Base-by-base conservation (phyloP, 2,797 vertebrate genomes). In the Typhlichthys subterraneus region DNA sequence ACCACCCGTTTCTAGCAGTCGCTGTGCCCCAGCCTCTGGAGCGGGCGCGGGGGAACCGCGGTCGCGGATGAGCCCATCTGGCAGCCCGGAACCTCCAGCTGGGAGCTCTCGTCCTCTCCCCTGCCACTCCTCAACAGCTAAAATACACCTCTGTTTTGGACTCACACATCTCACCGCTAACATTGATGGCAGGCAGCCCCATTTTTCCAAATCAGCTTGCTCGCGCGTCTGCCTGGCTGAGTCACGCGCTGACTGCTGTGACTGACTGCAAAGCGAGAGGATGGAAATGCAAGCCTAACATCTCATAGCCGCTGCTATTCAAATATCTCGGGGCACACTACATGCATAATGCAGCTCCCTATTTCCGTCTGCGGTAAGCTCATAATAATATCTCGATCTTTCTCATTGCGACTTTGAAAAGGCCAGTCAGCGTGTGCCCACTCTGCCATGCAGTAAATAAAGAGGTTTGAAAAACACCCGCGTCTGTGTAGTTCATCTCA, bases 101-200 rank as follows among this genome's bases (percentile, higher is more conserved):
- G 77, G 60, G 53, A 45, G 67, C 73, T 59, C 75, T 84, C 79
- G 67, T 78, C 73, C 75, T 65, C 72, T 63, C 63, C 1, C 2
- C 74, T 60, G 76, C 73, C 63, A 56, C 63, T 65, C 33, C 6
- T 6, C 33, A 38, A 38, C 7, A 2, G 33, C 33, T 14, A n/a
- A n/a, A 9, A 56, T 12, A 33, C 31, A 45, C 56, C 31, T 63
- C 76, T 63, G 61, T 73, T 83, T 80, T 65, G 9, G 79, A 87
- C 84, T 83, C 62, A 69, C 61, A 67, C 53, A 76, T 80, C 82
- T 77, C 23, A 12, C 69, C 46, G 71, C 73, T 83, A 76, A 80
- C 78, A 73, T 81, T 70, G 69, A 76, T 70, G 69, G 50, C 67
- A 73, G 70, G 63, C 12, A 7, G 65, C 54, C 78, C 53, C 33